These are phyloP conservation scores for Lamellibrachia luymesi DNA, from an alignment of 1,140 invertebrate species.

Conservation along the genomic window DNA sequence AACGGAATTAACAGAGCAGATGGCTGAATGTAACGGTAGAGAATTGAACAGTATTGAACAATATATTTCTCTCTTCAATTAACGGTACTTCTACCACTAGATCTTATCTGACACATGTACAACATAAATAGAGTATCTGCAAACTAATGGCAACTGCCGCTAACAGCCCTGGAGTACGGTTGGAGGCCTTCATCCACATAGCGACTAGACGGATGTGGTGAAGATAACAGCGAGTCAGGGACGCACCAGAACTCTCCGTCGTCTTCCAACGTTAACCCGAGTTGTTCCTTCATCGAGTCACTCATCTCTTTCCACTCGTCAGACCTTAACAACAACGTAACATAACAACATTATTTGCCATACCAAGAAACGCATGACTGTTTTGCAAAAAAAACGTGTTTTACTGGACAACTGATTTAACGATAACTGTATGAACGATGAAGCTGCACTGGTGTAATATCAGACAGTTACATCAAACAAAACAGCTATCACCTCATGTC, in stretches of 20 bases:
- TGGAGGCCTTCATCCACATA: not conserved
- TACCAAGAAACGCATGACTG: not conserved
- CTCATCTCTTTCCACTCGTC: slow-evolving; percentile 91
- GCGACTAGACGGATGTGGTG: not conserved
- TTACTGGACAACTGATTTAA: not conserved
- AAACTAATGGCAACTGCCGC: too few species aligned
- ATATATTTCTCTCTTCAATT: too few species aligned
- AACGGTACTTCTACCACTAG: too few species aligned
- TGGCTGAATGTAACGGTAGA: too few species aligned
- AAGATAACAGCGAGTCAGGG: not conserved
- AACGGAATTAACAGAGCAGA: too few species aligned
- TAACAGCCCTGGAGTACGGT: too few species aligned
- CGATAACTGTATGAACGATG: too few species aligned
- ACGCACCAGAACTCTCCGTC: slow-evolving; percentile 94
- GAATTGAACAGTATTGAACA: too few species aligned
- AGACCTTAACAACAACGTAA: slow-evolving; percentile 23
- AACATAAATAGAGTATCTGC: too few species aligned
- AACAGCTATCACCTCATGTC: too few species aligned
- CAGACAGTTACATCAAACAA: too few species aligned
- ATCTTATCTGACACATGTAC: too few species aligned
- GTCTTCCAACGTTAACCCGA: slow-evolving; percentile 87
- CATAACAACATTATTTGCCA: not conserved
- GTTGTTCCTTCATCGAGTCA: slow-evolving; percentile 82
- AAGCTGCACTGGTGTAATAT: not conserved
- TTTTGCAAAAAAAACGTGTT: not conserved